These are phyloP conservation scores for Anser cygnoides DNA, from an alignment of 2,113 vertebrate species.

Conservation along the genomic window DNA sequence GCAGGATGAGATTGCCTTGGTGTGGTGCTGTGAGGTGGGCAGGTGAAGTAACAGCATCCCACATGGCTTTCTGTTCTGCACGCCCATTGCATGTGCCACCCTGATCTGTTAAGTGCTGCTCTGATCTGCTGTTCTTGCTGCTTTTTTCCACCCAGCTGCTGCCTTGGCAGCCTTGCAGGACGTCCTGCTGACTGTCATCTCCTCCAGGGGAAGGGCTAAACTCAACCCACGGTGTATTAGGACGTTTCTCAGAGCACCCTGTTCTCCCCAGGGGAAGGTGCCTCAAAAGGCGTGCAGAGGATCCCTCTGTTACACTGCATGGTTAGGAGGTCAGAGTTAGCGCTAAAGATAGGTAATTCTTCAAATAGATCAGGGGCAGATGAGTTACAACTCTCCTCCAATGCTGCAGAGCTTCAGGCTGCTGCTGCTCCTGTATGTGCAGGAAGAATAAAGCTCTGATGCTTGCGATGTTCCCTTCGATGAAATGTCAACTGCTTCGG, in stretches of 20 bases:
- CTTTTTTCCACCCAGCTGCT: neutral
- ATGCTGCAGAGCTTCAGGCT: neutral
- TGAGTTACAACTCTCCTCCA: neutral
- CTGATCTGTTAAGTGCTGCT: too few species aligned
- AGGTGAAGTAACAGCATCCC: neutral
- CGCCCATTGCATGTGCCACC: fast-evolving
- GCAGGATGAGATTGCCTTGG: neutral
- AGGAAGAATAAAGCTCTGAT: neutral
- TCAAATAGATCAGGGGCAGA: neutral
- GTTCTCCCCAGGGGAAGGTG: neutral
- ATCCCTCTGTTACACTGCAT: neutral
- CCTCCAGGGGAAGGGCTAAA: neutral
- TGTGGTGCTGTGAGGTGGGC: neutral
- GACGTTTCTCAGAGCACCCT: neutral
- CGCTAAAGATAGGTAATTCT: conserved; percentile 4
- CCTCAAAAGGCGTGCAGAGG: neutral
- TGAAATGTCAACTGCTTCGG: fast-evolving
- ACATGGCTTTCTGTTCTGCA: neutral
- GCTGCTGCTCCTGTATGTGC: neutral
- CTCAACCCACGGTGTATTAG: neutral
- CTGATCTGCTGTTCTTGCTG: neutral
- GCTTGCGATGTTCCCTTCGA: neutral
- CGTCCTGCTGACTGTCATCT: neutral
- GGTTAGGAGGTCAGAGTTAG: conserved; percentile 13
- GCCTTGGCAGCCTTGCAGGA: neutral